These are phyloP conservation scores for Carassius auratus DNA, from an alignment of 2,113 vertebrate species.

Conservation along the genomic window DNA sequence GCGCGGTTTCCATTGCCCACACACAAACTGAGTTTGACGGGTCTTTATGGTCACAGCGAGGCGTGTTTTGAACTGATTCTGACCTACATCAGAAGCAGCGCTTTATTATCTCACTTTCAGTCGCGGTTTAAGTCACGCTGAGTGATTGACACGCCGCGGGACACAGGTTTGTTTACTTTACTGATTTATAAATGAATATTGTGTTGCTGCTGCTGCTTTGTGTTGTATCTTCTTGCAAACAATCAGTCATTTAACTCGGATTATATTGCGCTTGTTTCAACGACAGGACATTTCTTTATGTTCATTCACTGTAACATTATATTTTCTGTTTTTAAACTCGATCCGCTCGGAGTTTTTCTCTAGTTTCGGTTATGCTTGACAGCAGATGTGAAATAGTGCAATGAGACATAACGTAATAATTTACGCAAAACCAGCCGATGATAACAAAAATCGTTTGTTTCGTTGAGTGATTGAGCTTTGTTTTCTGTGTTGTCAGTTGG, in stretches of 20 bases:
- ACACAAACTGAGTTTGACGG: no score
- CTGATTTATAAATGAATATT: neutral
- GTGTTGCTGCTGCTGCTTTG: neutral
- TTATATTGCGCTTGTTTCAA: neutral
- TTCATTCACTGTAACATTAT: neutral
- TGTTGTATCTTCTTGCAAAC: neutral
- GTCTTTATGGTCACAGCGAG: neutral
- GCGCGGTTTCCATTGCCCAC: neutral
- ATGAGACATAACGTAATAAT: neutral
- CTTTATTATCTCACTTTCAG: neutral
- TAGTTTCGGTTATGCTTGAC: neutral
- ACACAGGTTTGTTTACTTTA: constrained; percentile 22
- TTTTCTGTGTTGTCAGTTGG: neutral
- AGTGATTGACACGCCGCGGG: neutral
- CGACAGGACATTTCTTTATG: neutral
- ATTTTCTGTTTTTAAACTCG: neutral
- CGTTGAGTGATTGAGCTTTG: no score
- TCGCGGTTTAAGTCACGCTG: neutral
- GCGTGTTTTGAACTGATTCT: neutral
- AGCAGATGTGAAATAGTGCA: neutral
- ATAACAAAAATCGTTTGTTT: neutral
- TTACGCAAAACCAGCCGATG: neutral
- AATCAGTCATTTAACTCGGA: neutral
- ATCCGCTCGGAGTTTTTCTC: neutral
- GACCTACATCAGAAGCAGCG: neutral